A percentile compares a stretch with the other conserved stretches of the same genome.
phyloP scores from a whole-genome alignment of 1,140 invertebrate genomes.

The Daktulosphaira vitifoliae region DNA sequence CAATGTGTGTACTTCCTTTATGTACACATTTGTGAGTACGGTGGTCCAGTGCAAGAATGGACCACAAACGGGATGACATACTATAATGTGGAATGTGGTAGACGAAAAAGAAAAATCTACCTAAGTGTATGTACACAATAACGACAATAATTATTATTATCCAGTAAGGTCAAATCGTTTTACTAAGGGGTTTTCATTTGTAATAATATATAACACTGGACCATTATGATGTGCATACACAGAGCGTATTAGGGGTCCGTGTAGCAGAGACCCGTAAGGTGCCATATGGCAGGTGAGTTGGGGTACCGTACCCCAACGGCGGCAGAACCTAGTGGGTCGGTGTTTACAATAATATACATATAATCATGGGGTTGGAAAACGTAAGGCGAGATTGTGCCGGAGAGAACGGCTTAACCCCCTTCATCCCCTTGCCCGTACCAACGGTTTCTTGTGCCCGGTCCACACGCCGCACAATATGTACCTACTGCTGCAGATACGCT shows the following conservation, averaged over 20 bases:
- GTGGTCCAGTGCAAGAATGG: too few species aligned
- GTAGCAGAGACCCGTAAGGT: background rate
- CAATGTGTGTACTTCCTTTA: too few species aligned
- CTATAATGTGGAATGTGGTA: too few species aligned
- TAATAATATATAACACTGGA: too few species aligned
- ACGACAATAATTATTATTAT: slow-evolving; percentile 7
- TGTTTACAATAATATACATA: background rate
- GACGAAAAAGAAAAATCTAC: slow-evolving; percentile 3
- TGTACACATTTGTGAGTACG: too few species aligned
- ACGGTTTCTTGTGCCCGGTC: too few species aligned
- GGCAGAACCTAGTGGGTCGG: too few species aligned
- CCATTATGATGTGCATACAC: too few species aligned
- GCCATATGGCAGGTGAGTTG: slow-evolving; percentile 29
- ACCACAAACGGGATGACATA: too few species aligned
- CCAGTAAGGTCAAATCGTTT: slow-evolving; percentile 5
- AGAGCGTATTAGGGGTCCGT: background rate
- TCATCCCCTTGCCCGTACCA: background rate
- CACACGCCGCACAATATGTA: too few species aligned
- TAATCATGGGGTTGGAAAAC: slow-evolving; percentile 25
- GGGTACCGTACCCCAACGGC: too few species aligned
- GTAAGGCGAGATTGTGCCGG: slow-evolving; percentile 24
- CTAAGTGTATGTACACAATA: background rate
- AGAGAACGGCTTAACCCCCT: slow-evolving; percentile 18
- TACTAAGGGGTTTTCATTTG: background rate
- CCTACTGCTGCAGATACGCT: too few species aligned